Base-by-base conservation (phyloP, 1,140 invertebrate species). In the Polypedilum vanderplanki region DNA sequence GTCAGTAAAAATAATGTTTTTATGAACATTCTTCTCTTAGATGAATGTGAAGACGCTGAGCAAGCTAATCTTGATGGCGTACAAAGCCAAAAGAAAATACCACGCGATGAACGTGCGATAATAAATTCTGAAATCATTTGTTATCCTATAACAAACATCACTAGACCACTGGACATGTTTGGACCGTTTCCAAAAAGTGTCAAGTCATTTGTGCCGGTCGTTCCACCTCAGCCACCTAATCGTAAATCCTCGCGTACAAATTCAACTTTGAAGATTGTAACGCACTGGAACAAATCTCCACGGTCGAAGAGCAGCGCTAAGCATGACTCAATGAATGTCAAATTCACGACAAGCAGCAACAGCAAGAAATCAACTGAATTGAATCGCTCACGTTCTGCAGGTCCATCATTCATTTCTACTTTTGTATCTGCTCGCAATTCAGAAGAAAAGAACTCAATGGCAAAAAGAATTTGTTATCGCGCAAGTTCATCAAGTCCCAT, bases 241-340 rank as follows among this genome's bases (percentile, higher is more conserved):
- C 80, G 92, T 77, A 86, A 87, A 78, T 93, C 92, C 0, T 93
- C 91, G 0, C 88, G 87, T 78, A 88, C 89, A 75, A 92, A 88
- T 81, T 87, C 87, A 40, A 91, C 89, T 7, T 80, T 92, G 1
- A 86, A 87, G 80, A 80, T 91, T 17, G 88, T 89, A n/a, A 87
- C 87, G 12, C 33, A 75, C 17, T 40, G 18, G 9, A 74, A 70
- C 20, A 22, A 18, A 70, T 70, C 65, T 8, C 65, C 65, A 3
- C 65, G 65, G n/a, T 18, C 65, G 5, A 70, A 18, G 10, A 70
- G 65, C 5, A 20, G 65, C 10, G 18, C 17, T 0, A 70, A 70
- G 7, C 65, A 70, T 18, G 65, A 70, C 20, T 70, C 65, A 1
- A 70, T 70, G 65, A 70, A 22, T 70, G 65, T 70, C 1, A 70